A percentile compares a stretch with the other conserved stretches of the same genome.
phyloP scores from a whole-genome alignment of 2,113 vertebrate species.

The Pogonocichla stellata region DNA sequence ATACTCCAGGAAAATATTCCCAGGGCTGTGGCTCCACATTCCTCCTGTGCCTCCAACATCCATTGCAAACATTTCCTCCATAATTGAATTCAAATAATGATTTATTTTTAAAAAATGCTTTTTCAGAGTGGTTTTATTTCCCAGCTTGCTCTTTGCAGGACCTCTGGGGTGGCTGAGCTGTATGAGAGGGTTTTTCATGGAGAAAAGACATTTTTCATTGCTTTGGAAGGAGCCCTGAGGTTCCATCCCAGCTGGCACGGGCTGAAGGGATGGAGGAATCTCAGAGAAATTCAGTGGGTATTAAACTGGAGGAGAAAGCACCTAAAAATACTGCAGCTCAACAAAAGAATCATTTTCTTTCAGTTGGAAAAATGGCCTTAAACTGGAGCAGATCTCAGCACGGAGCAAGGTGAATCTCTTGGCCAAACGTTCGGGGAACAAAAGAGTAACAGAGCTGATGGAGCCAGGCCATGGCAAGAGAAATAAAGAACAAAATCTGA shows the following conservation, averaged over 20 bases:
- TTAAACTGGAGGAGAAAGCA: background rate
- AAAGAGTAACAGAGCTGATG: background rate
- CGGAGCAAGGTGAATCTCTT: background rate
- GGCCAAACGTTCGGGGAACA: background rate
- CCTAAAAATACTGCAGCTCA: slow-evolving; percentile 29
- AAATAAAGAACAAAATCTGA: background rate
- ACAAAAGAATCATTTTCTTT: slow-evolving; percentile 27
- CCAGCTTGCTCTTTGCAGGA: background rate
- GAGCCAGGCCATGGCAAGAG: too few relatives aligned
- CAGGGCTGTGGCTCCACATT: background rate
- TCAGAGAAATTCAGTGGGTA: background rate
- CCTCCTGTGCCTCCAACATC: background rate
- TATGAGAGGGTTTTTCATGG: background rate
- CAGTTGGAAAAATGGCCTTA: background rate
- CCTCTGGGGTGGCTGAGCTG: background rate
- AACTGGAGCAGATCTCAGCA: slow-evolving; percentile 65
- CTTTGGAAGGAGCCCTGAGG: background rate
- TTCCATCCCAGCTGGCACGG: background rate
- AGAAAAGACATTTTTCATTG: background rate
- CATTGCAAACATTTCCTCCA: background rate
- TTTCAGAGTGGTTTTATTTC: background rate
- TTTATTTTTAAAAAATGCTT: fast-evolving
- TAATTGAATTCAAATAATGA: background rate
- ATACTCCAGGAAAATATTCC: background rate
- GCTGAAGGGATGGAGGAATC: background rate